Percentiles rank a stretch among this genome's conserved stretches.
These are phyloP conservation scores for Ciconia stormi DNA, from an alignment of 2,113 vertebrate species.

Conservation along the genomic window DNA sequence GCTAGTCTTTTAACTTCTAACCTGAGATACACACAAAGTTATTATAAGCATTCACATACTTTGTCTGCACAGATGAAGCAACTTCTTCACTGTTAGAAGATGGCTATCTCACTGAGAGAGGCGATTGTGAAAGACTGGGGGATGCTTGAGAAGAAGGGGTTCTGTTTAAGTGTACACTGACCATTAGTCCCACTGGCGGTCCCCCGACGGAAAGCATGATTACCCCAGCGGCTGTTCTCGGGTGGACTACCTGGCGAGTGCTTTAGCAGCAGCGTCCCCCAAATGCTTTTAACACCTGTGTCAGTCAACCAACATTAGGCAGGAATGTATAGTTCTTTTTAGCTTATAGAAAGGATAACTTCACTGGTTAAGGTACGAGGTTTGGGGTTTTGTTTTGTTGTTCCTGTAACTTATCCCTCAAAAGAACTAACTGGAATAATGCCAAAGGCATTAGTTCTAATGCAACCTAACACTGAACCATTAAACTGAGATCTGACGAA, in stretches of 20 bases:
- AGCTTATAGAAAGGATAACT: neutral
- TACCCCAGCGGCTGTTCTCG: rapidly evolving
- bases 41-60: neutral
- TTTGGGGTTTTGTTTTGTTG: neutral
- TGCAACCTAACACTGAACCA: neutral
- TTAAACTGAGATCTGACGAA: neutral
- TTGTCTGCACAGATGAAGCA: neutral
- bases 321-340: neutral
- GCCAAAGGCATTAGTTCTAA: neutral
- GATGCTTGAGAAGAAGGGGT: neutral
- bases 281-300: neutral
- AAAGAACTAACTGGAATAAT: neutral
- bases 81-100: neutral
- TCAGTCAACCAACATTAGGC: neutral
- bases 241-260: neutral
- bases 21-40: neutral
- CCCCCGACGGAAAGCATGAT: rapidly evolving
- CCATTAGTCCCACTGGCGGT: rapidly evolving
- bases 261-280: neutral
- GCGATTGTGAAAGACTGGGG: neutral
- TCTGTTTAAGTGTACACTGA: neutral
- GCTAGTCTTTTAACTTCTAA: neutral
- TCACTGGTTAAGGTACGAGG: neutral
- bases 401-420: neutral
- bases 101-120: neutral